Evolutionary conservation across 2,797 vertebrate species (phyloP), one percentile per base, ranked within the genome.

Genomic region (Hylomyscus alleni): DNA sequence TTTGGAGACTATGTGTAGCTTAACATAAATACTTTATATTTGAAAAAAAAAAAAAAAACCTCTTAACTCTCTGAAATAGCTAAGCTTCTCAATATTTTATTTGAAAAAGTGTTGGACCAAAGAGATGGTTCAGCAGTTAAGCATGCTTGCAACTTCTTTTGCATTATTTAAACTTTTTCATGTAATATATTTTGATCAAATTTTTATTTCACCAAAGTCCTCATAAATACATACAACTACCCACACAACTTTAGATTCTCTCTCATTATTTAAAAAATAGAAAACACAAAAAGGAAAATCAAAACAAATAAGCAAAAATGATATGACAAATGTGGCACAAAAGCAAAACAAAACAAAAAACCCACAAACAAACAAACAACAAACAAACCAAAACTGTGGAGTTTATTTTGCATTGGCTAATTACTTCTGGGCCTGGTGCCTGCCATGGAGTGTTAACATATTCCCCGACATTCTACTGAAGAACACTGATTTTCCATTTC

Each of bases 61-160:
- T 65, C 29, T 47, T 67, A 81, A 83, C 60, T 90, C 50, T 31
- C 29, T 62, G 37, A 88, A 76, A 69, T 60, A 34, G 0, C 47
- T 67, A 65, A 86, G 47, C 62, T 56, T 95, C 88, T 81, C 47
- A 54, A 83, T 86, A 85, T 24, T 62, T 37, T 73, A 22, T 89
- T 92, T 86, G 26, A 24, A 62, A 62, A 88, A 90, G 8, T 72
- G 29, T 89, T 87, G 82, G 15, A 87, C 29, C 24, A 56, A 50
- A 87, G 67, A 73, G n/a, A 54, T 20, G 3, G 34, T 56, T 56
- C 9, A 37, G 14, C n/a, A 73, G 15, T n/a, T 72, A 73, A 56
- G 22, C 2, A 15, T 54, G 22, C 14, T 73, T 54, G 26, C n/a
- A 73, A 19, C 14, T 40, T 34, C n/a, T 19, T 54, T 29, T 54